phyloP scores from a whole-genome alignment of 2,888 invertebrate genomes.

The Aleiodes testaceus region DNA sequence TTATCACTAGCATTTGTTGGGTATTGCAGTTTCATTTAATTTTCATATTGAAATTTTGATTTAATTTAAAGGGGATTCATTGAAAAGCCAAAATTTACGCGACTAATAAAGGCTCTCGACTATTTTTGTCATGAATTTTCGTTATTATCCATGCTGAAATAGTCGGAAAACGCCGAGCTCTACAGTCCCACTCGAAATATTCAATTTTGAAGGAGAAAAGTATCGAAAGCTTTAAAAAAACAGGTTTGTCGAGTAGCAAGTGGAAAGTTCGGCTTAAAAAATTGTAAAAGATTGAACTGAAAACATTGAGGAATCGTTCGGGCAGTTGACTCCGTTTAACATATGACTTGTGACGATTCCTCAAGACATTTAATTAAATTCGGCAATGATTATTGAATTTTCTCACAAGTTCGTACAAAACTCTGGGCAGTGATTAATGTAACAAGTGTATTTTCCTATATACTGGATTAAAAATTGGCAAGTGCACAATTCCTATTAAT shows the following conservation, averaged over 20 bases:
- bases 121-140: constrained; percentile 4
- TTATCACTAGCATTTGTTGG: constrained; percentile 61
- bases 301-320: constrained; percentile 28
- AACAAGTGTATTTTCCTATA: constrained; percentile 21
- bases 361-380: background rate
- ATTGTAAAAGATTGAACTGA: background rate
- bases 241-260: constrained; percentile 59
- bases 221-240: constrained; percentile 39
- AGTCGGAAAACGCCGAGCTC: constrained; percentile 60
- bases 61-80: constrained; percentile 16
- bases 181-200: constrained; percentile 66
- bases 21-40: constrained; percentile 37
- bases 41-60: constrained; percentile 34
- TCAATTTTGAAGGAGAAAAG: constrained; percentile 43
- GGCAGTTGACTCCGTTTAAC: constrained; percentile 14
- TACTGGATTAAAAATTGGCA: constrained; percentile 28
- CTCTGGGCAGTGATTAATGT: constrained; percentile 41
- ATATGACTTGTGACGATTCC: constrained; percentile 28
- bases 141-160: constrained; percentile 31
- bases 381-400: background rate
- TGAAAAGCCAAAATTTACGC: constrained; percentile 48
- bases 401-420: constrained; percentile 22
- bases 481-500: constrained; percentile 11
- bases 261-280: constrained; percentile 60
- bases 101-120: constrained; percentile 31